Conservation (phyloP, 2,888 invertebrate species). For the Tupiocoris notatus region DNA sequence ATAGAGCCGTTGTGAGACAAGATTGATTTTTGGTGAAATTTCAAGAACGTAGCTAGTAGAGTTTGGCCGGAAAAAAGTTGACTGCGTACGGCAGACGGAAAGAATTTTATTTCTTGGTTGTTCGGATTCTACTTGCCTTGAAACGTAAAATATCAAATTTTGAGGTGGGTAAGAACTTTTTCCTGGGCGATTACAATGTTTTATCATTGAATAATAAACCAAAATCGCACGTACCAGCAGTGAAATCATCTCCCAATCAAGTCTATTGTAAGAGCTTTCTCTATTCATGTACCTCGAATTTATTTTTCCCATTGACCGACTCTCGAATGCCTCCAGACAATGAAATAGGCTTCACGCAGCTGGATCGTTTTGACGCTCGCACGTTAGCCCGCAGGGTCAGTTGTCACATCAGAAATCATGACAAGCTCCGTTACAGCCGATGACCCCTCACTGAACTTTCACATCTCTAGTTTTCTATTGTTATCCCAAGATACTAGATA, state of each 20-base stretch:
- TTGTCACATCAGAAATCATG: slow-evolving; percentile 29
- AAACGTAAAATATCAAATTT: too few relatives aligned
- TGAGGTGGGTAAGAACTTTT: too few relatives aligned
- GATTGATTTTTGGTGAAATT: too few relatives aligned
- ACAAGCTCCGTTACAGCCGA: slow-evolving; percentile 10
- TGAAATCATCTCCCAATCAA: neutral
- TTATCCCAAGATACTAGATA: neutral
- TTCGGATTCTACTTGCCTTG: too few relatives aligned
- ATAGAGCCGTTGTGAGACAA: too few relatives aligned
- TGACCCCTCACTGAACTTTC: slow-evolving; percentile 27
- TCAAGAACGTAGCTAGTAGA: too few relatives aligned
- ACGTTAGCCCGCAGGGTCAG: slow-evolving; percentile 4
- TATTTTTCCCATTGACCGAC: neutral
- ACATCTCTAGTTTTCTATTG: neutral
- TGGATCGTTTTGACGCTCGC: neutral
- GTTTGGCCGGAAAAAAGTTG: too few relatives aligned
- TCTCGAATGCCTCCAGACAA: neutral
- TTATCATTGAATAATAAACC: too few relatives aligned
- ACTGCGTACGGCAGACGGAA: too few relatives aligned
- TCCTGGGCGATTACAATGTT: too few relatives aligned
- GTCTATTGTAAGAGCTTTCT: neutral
- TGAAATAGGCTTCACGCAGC: neutral
- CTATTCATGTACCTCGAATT: neutral
- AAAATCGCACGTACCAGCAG: too few relatives aligned
- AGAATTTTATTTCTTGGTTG: too few relatives aligned